Conservation (phyloP, 1,140 invertebrate species). For the Nautilus pompilius region DNA sequence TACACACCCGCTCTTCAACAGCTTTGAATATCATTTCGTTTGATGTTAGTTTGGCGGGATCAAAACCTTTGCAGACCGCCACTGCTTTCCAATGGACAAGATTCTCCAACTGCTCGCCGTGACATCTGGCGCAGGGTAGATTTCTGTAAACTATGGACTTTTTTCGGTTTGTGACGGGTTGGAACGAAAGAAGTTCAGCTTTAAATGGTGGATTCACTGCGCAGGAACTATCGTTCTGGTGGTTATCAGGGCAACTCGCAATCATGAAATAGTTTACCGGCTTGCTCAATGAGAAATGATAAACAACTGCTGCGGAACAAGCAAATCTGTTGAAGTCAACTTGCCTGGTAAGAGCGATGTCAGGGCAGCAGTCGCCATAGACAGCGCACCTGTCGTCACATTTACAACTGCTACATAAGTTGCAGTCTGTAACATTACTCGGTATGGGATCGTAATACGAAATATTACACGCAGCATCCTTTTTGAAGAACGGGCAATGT, state of each 20-base stretch:
- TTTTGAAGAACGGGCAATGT: too few relatives aligned
- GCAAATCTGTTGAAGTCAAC: too few relatives aligned
- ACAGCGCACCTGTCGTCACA: not conserved
- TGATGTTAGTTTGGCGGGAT: not conserved
- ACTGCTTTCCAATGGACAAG: not conserved
- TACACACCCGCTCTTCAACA: not conserved
- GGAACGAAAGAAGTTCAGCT: not conserved
- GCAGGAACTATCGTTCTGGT: too few relatives aligned
- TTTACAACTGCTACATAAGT: too few relatives aligned
- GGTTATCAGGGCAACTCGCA: not conserved
- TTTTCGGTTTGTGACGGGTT: not conserved
- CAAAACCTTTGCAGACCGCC: not conserved
- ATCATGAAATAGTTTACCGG: not conserved
- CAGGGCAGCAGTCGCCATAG: conserved; percentile 6
- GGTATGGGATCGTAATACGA: too few relatives aligned
- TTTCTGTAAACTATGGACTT: not conserved
- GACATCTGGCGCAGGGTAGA: not conserved
- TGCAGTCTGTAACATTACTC: too few relatives aligned
- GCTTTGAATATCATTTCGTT: not conserved
- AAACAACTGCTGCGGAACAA: conserved; percentile 6
- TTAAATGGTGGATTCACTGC: not conserved
- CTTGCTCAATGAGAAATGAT: not conserved
- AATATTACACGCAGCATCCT: too few relatives aligned
- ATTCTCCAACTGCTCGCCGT: not conserved
- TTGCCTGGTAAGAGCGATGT: too few relatives aligned